Evolutionary conservation across 1,140 invertebrate genomes (phyloP).

Genomic region (Cydia splendana): DNA sequence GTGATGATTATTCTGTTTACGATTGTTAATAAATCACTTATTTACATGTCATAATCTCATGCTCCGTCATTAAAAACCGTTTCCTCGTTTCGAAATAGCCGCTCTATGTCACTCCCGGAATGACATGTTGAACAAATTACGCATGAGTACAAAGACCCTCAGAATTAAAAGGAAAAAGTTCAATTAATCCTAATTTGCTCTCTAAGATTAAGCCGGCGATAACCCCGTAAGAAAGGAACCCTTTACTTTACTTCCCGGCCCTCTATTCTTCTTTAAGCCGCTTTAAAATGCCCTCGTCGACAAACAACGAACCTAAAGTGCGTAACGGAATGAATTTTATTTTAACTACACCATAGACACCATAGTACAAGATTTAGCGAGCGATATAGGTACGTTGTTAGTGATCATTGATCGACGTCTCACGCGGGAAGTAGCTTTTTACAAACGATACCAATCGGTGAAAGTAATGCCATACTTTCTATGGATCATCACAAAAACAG

Average conservation of each 20-base stretch:
- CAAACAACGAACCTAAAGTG: slow-evolving; percentile 75
- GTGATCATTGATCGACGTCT: slow-evolving; percentile 38
- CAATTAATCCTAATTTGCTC: slow-evolving; percentile 79
- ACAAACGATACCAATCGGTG: slow-evolving; percentile 33
- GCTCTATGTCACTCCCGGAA: slow-evolving; percentile 52
- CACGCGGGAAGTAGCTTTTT: slow-evolving; percentile 19
- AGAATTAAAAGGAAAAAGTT: slow-evolving; percentile 73
- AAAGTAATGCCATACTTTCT: slow-evolving; percentile 38
- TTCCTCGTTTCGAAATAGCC: slow-evolving; percentile 39
- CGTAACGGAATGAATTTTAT: slow-evolving; percentile 68
- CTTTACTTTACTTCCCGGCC: slow-evolving; percentile 67
- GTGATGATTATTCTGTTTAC: slow-evolving; percentile 18
- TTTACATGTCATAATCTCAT: neutral
- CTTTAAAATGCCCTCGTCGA: slow-evolving; percentile 67
- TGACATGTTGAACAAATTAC: slow-evolving; percentile 70
- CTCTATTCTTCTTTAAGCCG: slow-evolving; percentile 68
- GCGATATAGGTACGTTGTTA: slow-evolving; percentile 37
- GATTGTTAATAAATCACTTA: slow-evolving; percentile 31
- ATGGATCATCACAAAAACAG: slow-evolving; percentile 37
- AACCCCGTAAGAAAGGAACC: slow-evolving; percentile 70
- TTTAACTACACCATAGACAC: slow-evolving; percentile 45
- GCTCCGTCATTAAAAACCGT: neutral
- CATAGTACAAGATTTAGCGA: slow-evolving; percentile 38
- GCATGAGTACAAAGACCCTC: slow-evolving; percentile 61
- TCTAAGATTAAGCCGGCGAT: slow-evolving; percentile 74